Base-by-base conservation (phyloP, 2,888 invertebrate genomes). In the Pasiphila rectangulata region DNA sequence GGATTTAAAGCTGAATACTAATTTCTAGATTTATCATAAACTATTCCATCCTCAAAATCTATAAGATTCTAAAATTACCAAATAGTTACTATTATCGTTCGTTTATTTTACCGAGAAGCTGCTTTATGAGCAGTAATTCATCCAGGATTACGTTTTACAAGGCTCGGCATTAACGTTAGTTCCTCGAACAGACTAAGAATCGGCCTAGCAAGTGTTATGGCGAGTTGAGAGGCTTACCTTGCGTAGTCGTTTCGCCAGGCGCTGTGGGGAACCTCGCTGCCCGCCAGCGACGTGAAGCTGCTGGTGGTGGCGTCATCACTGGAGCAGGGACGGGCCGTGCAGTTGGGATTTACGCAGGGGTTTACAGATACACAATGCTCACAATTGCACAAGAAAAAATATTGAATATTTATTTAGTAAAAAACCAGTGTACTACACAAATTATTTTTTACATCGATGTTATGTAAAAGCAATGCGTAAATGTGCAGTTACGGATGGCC, bases 281-380 rank as follows among this genome's bases (percentile, higher is more conserved):
- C 78, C 35, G 72, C 80, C 69, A 82, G 63, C 47, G 86, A 82
- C 12, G 85, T 78, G 73, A 79, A 77, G 76, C 83, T 83, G 81
- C 80, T 83, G 64, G 79, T 81, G 57, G 83, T 83, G 63, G 72
- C 70, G 75, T 86, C 86, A 65, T 87, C 87, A 67, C 87, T 87
- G 87, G 63, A 75, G 75, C 78, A 71, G 72, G 73, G 72, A 63
- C 71, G 72, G 72, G 76, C 73, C 79, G 79, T 79, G 81, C 78
- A 69, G 63, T 71, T 67, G 72, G 76, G 78, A 67, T 68, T 73
- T 76, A 79, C 64, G 75, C 67, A 79, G 70, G 80, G 79, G 68
- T 60, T 75, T 71, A 81, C 75, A 81, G 69, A 75, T 74, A 83
- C 76, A 85, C 77, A 81, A 81, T 78, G 80, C 83, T 77, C 69